Conservation (phyloP, 2,113 vertebrate genomes). For the Fukomys damarensis region DNA sequence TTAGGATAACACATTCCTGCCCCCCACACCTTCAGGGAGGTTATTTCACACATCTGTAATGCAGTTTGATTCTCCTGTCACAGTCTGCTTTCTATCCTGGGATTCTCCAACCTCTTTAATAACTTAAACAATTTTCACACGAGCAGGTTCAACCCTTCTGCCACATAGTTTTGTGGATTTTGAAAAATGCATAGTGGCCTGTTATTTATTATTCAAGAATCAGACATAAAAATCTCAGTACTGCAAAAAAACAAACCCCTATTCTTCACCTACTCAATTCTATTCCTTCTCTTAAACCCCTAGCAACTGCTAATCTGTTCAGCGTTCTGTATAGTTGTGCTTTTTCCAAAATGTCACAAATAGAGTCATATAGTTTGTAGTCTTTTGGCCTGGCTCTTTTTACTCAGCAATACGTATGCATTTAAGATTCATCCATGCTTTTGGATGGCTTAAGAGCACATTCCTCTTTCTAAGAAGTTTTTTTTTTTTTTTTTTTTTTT, state of each 20-base stretch:
- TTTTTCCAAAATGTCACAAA: conserved; percentile 31
- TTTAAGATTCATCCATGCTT: not conserved
- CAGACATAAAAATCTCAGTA: not conserved
- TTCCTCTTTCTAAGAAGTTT: conserved; percentile 17
- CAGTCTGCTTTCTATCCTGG: not conserved
- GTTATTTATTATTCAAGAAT: not conserved
- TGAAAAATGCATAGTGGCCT: not conserved
- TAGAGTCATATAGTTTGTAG: not conserved
- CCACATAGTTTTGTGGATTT: not conserved
- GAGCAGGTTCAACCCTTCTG: not conserved
- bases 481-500: not conserved
- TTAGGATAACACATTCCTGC: not conserved
- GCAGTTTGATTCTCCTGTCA: not conserved
- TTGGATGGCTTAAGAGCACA: conserved; percentile 13
- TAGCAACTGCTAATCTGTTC: not conserved
- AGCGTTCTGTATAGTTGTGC: not conserved
- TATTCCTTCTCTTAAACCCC: not conserved
- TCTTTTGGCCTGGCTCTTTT: not conserved
- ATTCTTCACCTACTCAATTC: not conserved
- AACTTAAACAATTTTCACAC: not conserved
- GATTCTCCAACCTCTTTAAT: not conserved
- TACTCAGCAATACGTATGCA: not conserved
- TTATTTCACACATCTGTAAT: not conserved
- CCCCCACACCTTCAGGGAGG: not conserved
- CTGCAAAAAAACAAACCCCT: not conserved